phyloP scores from a whole-genome alignment of 2,888 invertebrate species.

The Cephalotes varians region DNA sequence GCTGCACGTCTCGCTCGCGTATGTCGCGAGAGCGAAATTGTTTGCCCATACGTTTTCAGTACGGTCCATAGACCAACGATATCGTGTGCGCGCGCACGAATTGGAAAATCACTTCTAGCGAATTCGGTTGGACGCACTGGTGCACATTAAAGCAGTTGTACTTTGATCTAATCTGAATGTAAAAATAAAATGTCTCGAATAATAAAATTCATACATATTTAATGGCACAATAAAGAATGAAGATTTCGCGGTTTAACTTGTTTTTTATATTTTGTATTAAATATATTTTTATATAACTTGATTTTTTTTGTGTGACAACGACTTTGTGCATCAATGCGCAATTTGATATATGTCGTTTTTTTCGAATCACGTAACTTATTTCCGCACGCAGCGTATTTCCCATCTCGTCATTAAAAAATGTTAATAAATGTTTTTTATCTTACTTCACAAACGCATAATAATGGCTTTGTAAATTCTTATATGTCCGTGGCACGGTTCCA shows the following conservation, averaged over 20 bases:
- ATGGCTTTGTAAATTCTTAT: neutral
- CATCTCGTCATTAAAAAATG: neutral
- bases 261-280: too few species aligned
- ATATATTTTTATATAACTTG: too few species aligned
- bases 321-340: too few species aligned
- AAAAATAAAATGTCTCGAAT: too few species aligned
- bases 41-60: conserved; percentile 8
- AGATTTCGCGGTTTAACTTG: too few species aligned
- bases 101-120: conserved; percentile 31
- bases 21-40: conserved; percentile 17
- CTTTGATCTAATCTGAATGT: too few species aligned
- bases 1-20: neutral
- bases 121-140: too few species aligned
- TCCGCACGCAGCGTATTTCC: neutral
- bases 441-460: neutral
- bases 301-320: too few species aligned
- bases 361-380: neutral
- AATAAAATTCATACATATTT: too few species aligned
- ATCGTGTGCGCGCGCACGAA: neutral
- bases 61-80: neutral
- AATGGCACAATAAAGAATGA: too few species aligned
- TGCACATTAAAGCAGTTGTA: too few species aligned
- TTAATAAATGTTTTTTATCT: neutral
- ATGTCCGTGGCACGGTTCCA: neutral
- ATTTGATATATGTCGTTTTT: neutral